phyloP scores from a whole-genome alignment of 1,140 invertebrate genomes.

The Calliphora vicina region DNA sequence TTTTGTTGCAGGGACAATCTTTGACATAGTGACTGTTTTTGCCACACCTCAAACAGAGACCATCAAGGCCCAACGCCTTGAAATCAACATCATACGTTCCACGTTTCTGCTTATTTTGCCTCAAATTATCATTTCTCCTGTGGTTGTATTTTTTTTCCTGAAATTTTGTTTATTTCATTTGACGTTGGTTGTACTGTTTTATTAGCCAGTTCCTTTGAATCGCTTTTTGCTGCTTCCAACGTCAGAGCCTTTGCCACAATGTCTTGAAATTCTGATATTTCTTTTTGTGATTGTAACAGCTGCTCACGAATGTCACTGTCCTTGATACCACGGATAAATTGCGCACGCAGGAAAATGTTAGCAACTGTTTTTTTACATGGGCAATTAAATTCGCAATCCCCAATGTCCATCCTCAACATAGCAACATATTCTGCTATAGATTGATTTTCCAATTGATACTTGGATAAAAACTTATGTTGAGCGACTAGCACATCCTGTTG shows the following conservation, averaged over 20 bases:
- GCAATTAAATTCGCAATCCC: conserved; percentile 18
- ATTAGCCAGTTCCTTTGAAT: conserved; percentile 8
- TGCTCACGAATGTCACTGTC: conserved; percentile 19
- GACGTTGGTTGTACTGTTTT: background rate
- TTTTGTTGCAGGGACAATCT: too few relatives aligned
- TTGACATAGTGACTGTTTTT: conserved; percentile 12
- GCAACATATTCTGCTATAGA: conserved; percentile 22
- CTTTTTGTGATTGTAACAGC: background rate
- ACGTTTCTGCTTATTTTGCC: too few relatives aligned
- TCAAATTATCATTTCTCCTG: background rate
- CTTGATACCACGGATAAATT: conserved; percentile 15
- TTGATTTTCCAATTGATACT: background rate
- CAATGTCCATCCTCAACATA: background rate
- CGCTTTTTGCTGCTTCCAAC: conserved; percentile 21
- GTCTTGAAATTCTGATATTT: background rate
- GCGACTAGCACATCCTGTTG: conserved; percentile 13
- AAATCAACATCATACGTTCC: background rate
- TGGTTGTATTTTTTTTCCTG: background rate
- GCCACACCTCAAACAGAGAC: conserved; percentile 20
- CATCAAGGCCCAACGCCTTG: background rate
- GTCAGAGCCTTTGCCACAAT: conserved; percentile 18
- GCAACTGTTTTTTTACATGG: background rate
- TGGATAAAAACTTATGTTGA: conserved; percentile 11
- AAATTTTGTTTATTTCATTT: conserved; percentile 15
- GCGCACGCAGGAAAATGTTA: background rate